Percentiles rank a stretch among this genome's conserved stretches.
Conservation (phyloP, 1,140 invertebrate species). For the Atta colombica region DNA sequence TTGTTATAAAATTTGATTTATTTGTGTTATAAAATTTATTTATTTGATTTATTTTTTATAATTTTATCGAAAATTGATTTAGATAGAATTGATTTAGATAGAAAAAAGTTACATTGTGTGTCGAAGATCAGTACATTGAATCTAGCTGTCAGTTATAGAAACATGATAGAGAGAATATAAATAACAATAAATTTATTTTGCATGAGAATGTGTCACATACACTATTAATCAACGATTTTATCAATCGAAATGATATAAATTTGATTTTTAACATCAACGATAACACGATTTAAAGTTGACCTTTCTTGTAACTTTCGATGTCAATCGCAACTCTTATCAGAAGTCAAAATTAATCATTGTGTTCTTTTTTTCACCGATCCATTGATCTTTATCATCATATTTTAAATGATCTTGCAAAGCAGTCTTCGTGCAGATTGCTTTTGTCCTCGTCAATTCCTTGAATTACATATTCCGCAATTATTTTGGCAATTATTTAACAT, state of each 20-base stretch:
- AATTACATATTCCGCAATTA: constrained; percentile 2
- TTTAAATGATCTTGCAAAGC: not conserved
- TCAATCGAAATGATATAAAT: not conserved
- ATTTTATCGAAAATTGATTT: not conserved
- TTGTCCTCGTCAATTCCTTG: not conserved
- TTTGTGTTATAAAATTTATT: not conserved
- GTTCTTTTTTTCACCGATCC: constrained; percentile 1
- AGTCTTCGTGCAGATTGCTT: not conserved
- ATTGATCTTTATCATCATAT: not conserved
- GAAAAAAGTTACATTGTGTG: not conserved
- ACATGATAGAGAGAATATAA: not conserved
- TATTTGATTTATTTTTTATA: no score
- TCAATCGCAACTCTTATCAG: constrained; percentile 33
- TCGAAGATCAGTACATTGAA: no score
- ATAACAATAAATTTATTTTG: not conserved
- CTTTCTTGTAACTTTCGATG: constrained; percentile 15
- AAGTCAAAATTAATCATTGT: not conserved
- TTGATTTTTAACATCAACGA: not conserved
- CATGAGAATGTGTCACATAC: not conserved
- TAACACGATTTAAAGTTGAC: not conserved
- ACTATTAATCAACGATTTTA: not conserved
- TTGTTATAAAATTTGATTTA: not conserved
- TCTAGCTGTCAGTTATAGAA: not conserved
- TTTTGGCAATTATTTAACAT: not conserved
- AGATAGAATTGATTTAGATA: no score